phyloP scores from a whole-genome alignment of 2,113 vertebrate species.

The Plectropomus leopardus region DNA sequence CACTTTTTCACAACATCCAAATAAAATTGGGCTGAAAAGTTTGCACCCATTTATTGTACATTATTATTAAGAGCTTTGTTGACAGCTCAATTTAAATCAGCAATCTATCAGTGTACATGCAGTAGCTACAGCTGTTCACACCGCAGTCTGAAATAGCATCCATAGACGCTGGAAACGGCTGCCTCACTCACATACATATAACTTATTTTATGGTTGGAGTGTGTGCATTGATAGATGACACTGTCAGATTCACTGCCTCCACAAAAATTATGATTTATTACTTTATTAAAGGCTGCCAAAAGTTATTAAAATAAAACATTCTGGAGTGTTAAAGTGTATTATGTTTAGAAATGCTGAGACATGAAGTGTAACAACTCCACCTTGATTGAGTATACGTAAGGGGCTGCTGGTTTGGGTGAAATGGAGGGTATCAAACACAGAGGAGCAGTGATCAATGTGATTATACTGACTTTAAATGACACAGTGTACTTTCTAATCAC shows the following conservation, averaged over 20 bases:
- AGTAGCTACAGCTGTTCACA: neutral
- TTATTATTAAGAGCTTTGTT: too few relatives aligned
- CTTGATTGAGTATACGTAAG: neutral
- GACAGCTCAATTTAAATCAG: too few relatives aligned
- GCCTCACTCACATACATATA: neutral
- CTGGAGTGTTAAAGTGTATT: neutral
- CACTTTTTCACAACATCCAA: too few relatives aligned
- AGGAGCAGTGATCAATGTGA: neutral
- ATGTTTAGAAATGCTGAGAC: slow-evolving; percentile 3
- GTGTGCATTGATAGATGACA: slow-evolving; percentile 15
- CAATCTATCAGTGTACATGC: neutral
- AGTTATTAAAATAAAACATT: neutral
- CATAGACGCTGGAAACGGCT: neutral
- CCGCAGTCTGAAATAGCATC: neutral
- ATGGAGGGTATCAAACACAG: neutral
- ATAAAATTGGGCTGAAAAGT: too few relatives aligned
- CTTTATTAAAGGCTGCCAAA: slow-evolving; percentile 17
- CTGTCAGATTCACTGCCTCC: slow-evolving; percentile 7
- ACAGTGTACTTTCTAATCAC: slow-evolving; percentile 17
- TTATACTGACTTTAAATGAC: slow-evolving; percentile 18
- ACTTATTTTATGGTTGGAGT: neutral
- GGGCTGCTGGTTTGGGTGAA: neutral
- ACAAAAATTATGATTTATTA: slow-evolving; percentile 16
- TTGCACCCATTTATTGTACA: too few relatives aligned
- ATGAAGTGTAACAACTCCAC: slow-evolving; percentile 13